A percentile compares a stretch with the other conserved stretches of the same genome.
These are phyloP conservation scores for Puffinus mauretanicus DNA, from an alignment of 2,113 vertebrate species.

Conservation along the genomic window DNA sequence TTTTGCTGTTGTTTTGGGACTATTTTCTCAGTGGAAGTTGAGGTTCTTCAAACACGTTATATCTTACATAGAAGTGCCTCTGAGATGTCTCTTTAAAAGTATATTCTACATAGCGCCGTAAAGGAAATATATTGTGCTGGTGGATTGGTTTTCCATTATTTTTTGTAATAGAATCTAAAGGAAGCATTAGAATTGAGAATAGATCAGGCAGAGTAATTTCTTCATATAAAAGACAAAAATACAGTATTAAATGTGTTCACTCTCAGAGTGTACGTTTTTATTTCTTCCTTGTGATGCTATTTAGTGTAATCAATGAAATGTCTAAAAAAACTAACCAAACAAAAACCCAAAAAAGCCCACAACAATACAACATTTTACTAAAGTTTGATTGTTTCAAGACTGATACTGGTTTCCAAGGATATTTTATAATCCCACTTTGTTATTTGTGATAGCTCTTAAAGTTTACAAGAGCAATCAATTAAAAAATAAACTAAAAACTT, in stretches of 20 bases:
- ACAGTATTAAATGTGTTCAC: not conserved
- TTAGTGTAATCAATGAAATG: not conserved
- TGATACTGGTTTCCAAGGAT: not conserved
- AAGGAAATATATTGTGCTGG: not conserved
- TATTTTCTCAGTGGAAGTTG: not conserved
- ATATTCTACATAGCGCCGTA: not conserved
- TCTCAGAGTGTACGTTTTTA: not conserved
- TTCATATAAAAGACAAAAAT: not conserved
- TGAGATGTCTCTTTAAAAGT: not conserved
- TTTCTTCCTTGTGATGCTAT: not conserved
- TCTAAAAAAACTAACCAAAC: not conserved
- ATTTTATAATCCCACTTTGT: not conserved
- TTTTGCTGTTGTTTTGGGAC: not conserved
- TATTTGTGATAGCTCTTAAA: not conserved
- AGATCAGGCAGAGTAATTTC: not conserved
- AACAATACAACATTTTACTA: accelerated
- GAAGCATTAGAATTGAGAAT: not conserved
- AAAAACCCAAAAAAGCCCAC: not conserved
- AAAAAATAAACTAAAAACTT: not conserved
- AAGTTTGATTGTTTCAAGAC: not conserved
- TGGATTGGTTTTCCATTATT: not conserved
- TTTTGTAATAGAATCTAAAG: not conserved
- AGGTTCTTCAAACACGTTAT: not conserved
- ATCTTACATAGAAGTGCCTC: not conserved
- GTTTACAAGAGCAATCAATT: not conserved